Evolutionary conservation across 2,888 invertebrate species (phyloP).

Genomic region (Aleiodes testaceus): DNA sequence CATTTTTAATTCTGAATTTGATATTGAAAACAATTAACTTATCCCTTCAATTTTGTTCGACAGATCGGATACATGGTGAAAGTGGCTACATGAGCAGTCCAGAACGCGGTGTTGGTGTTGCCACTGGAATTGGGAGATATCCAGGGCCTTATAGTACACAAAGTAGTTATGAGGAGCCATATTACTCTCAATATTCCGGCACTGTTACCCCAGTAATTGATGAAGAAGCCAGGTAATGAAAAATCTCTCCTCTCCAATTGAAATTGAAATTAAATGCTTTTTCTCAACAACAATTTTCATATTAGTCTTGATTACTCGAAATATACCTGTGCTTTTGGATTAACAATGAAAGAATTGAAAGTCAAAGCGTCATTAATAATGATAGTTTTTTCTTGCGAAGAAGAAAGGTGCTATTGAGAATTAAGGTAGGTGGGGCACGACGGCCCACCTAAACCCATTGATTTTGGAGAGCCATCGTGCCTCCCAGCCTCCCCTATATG

Average conservation of each 20-base stretch:
- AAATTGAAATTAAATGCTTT: not conserved
- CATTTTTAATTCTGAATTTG: conserved; percentile 12
- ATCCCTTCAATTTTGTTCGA: conserved; percentile 30
- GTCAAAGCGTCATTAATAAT: no score
- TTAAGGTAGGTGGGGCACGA: no score
- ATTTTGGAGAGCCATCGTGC: no score
- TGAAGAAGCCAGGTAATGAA: conserved; percentile 84
- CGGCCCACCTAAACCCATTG: no score
- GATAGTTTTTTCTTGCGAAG: no score
- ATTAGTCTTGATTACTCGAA: no score
- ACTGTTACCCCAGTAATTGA: conserved; percentile 93
- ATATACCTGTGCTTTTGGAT: no score
- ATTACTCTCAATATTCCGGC: conserved; percentile 87
- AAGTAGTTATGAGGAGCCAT: conserved; percentile 88
- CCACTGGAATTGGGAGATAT: conserved; percentile 69
- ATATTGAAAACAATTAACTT: not conserved
- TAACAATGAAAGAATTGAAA: no score
- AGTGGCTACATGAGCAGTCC: conserved; percentile 91
- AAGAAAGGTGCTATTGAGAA: no score
- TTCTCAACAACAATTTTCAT: no score
- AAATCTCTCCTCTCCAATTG: not conserved
- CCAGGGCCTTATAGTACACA: conserved; percentile 75
- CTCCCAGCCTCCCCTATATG: no score
- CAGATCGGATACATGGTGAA: conserved; percentile 75
- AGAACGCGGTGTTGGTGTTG: conserved; percentile 79